Conservation (phyloP, 2,113 vertebrate species). For the Athene cunicularia region DNA sequence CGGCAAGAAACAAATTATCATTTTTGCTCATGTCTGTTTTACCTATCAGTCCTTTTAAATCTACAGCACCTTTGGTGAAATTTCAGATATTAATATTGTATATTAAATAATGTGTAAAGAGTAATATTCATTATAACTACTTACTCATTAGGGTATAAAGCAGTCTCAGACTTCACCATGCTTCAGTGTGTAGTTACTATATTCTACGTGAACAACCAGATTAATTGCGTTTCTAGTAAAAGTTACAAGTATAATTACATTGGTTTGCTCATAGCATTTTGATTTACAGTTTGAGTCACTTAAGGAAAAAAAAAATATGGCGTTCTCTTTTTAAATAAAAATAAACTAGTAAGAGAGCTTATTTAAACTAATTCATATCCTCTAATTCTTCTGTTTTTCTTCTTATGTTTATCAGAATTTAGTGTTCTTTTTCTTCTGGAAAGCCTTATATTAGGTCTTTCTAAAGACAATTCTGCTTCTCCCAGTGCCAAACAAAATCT, state of each 20-base stretch:
- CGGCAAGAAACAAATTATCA: background rate
- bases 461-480: background rate
- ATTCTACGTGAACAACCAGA: background rate
- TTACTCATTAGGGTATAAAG: background rate
- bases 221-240: background rate
- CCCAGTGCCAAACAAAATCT: background rate
- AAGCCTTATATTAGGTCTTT: background rate
- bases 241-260: background rate
- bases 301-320: background rate
- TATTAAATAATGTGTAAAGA: background rate
- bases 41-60: background rate
- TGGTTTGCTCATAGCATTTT: slow-evolving; percentile 1
- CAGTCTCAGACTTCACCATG: background rate
- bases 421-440: background rate
- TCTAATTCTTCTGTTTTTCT: background rate
- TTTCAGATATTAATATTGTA: background rate
- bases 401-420: background rate
- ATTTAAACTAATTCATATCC: background rate
- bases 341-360: background rate
- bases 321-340: background rate
- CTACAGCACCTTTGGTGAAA: background rate
- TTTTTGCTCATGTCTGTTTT: background rate
- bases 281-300: background rate
- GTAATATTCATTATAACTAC: background rate
- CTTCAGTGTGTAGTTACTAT: background rate